A percentile compares a stretch with the other conserved stretches of the same genome.
phyloP scores from a whole-genome alignment of 2,888 invertebrate genomes.

The Tinea pellionella region DNA sequence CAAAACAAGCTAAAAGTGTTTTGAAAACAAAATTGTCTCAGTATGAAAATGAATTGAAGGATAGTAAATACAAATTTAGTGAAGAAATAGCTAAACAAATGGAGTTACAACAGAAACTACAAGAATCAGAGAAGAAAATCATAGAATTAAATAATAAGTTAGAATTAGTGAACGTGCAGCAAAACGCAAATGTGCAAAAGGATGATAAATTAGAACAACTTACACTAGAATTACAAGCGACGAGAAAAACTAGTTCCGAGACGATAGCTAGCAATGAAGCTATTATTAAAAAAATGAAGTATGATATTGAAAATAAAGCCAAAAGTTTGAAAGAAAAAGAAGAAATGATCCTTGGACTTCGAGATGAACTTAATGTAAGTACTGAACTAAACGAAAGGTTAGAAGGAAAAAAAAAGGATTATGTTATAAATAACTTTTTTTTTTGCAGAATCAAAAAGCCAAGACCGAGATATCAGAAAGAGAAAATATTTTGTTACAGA shows the following conservation, averaged over 20 bases:
- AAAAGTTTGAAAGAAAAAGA: slow-evolving; percentile 51
- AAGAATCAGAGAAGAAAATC: slow-evolving; percentile 42
- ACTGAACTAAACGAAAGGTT: neutral
- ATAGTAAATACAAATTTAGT: slow-evolving; percentile 46
- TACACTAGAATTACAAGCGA: slow-evolving; percentile 49
- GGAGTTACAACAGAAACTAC: slow-evolving; percentile 43
- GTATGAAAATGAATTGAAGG: slow-evolving; percentile 46
- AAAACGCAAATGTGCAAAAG: slow-evolving; percentile 47
- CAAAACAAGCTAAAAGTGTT: slow-evolving; percentile 62
- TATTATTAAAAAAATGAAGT: slow-evolving; percentile 41
- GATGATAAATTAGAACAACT: slow-evolving; percentile 53
- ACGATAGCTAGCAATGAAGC: slow-evolving; percentile 43
- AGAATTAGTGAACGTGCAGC: slow-evolving; percentile 49
- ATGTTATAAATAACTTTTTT: neutral
- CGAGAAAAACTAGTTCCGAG: slow-evolving; percentile 43
- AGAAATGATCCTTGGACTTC: slow-evolving; percentile 42
- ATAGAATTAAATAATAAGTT: slow-evolving; percentile 51
- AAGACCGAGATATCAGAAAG: slow-evolving; percentile 51
- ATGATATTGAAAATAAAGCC: slow-evolving; percentile 47
- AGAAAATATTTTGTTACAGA: slow-evolving; percentile 46
- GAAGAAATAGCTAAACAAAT: slow-evolving; percentile 47
- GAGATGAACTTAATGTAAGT: slow-evolving; percentile 53
- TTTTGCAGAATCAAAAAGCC: slow-evolving; percentile 40
- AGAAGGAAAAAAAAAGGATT: neutral
- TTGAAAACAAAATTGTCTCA: slow-evolving; percentile 70